Conservation (phyloP, 2,113 vertebrate genomes). For the Cryptoleucopteryx plumbea region DNA sequence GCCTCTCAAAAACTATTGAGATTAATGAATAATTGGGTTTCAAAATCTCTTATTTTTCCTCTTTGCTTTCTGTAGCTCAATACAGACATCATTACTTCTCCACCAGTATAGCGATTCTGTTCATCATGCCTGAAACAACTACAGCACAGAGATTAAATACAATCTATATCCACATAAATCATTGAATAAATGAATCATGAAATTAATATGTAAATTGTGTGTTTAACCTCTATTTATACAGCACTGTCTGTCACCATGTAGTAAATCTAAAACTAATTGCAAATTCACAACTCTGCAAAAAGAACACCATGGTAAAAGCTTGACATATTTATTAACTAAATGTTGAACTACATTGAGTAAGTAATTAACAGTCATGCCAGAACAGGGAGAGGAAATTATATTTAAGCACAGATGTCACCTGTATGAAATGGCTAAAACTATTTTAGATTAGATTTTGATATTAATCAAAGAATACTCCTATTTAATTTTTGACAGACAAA, state of each 20-base stretch:
- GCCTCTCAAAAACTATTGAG: conserved; percentile 43
- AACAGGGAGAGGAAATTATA: conserved; percentile 76
- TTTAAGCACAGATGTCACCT: conserved; percentile 82
- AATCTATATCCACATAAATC: conserved; percentile 91
- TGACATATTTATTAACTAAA: conserved; percentile 94
- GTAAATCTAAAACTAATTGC: conserved; percentile 93
- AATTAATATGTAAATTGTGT: conserved; percentile 96
- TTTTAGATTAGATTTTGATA: conserved; percentile 75
- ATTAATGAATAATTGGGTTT: conserved; percentile 56
- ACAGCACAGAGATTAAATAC: conserved; percentile 83
- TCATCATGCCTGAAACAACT: conserved; percentile 80
- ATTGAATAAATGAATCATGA: conserved; percentile 94
- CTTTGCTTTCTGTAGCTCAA: conserved; percentile 49
- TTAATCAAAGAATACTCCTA: conserved; percentile 72
- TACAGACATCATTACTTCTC: conserved; percentile 71
- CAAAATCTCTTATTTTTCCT: conserved; percentile 34
- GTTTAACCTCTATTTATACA: conserved; percentile 93
- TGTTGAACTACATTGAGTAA: conserved; percentile 85
- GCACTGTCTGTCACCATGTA: conserved; percentile 86
- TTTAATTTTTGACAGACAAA: conserved; percentile 76
- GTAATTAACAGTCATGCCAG: conserved; percentile 84
- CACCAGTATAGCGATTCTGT: conserved; percentile 61
- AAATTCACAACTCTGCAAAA: conserved; percentile 84
- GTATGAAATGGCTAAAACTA: conserved; percentile 73
- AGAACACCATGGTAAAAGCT: conserved; percentile 82